Evolutionary conservation across 2,797 vertebrate species (phyloP), one percentile per base, ranked within the genome.

Genomic region (Falco rusticolus): DNA sequence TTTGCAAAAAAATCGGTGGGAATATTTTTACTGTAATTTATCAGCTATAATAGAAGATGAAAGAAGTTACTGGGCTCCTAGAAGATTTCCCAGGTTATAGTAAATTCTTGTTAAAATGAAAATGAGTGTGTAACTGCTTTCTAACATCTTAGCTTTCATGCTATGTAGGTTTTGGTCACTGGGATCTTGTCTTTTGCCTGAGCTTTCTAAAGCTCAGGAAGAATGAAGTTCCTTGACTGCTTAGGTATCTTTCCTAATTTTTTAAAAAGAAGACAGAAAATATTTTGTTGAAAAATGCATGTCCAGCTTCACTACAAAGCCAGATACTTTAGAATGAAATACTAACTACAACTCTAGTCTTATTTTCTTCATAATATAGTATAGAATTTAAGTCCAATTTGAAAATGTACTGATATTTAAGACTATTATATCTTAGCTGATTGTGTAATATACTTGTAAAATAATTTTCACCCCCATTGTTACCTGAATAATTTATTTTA

Each of bases 401-500:
- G 51, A 43, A 84, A 80, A 77, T n/a, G 6, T 51, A 64, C 6
- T 53, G 18, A 15, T 75, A 80, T 60, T 85, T 92, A 82, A 85
- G 74, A 50, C 10, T 88, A 47, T 70, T 79, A n/a, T 63, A 78
- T 65, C n/a, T 41, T 68, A 86, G 34, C 24, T 60, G 43, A 43
- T 50, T 53, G 15, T 20, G 7, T 88, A 85, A 65, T 39, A 1
- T 12, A 20, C 24, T 79, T 83, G 29, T 66, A 41, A 93, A 91
- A 84, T 56, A 82, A 33, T 72, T 84, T 78, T 95, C n/a, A 39
- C 11, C 18, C 39, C 37, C 31, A 1, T 16, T 65, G 8, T 78
- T 89, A 66, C 68, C 80, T 85, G 50, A 91, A 94, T 78, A 48
- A 71, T 84, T 72, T 91, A 13, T 47, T 89, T 95, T 84, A 94